phyloP scores from a whole-genome alignment of 2,113 vertebrate species.

The Dermatemys mawii region DNA sequence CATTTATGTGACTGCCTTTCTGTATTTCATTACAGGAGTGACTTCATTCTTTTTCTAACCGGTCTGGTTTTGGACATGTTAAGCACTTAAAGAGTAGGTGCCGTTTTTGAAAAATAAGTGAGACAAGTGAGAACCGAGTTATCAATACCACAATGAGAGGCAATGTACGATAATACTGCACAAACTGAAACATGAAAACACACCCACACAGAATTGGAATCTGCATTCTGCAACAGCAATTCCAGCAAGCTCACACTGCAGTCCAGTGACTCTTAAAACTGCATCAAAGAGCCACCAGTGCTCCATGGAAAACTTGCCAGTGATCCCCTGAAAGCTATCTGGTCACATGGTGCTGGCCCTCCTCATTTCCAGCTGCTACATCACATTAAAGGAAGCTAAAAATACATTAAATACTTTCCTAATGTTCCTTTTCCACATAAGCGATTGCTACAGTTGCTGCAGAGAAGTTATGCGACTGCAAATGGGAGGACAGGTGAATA shows the following conservation, averaged over 20 bases:
- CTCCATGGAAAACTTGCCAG: neutral
- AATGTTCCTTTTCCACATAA: slow-evolving; percentile 5
- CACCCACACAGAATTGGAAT: accelerated
- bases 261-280: accelerated
- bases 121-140: neutral
- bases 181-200: accelerated
- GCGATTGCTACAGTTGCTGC: neutral
- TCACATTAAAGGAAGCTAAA: slow-evolving; percentile 49
- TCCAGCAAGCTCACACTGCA: accelerated
- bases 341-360: slow-evolving; percentile 39
- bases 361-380: slow-evolving; percentile 53
- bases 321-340: neutral
- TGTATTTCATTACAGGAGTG: neutral
- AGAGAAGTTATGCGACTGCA: neutral
- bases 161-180: neutral
- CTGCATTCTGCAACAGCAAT: neutral
- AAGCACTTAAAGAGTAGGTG: neutral
- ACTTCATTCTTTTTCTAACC: neutral
- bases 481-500: slow-evolving; percentile 9
- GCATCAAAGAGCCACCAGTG: neutral
- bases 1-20: neutral
- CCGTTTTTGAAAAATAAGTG: neutral
- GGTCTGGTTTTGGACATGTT: accelerated
- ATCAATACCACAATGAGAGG: neutral
- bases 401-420: slow-evolving; percentile 58